Evolutionary conservation across 2,113 vertebrate genomes (phyloP).

Genomic region (Mionectes macconnelli): DNA sequence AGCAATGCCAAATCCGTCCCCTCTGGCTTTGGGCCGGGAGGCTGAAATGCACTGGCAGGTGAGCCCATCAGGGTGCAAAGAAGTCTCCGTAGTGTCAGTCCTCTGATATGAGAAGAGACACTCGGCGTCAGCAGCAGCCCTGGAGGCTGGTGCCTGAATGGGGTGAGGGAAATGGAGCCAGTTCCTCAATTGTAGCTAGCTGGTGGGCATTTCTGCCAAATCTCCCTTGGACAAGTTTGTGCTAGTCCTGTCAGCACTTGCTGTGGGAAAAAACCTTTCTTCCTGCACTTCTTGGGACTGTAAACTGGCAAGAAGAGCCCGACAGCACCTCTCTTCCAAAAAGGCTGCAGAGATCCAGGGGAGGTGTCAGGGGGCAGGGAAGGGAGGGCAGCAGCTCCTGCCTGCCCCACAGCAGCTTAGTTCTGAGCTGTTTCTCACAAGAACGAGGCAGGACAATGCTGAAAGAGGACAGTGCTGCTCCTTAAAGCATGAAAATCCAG

Average conservation of each 20-base stretch:
- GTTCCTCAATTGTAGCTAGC: neutral
- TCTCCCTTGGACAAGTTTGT: neutral
- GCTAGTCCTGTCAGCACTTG: conserved; percentile 8
- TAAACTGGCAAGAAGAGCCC: neutral
- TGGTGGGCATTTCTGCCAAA: conserved; percentile 31
- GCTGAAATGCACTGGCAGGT: neutral
- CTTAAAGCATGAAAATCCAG: neutral
- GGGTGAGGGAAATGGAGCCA: neutral
- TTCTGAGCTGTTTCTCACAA: neutral
- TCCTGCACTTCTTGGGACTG: neutral
- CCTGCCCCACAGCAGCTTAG: neutral
- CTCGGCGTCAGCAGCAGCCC: neutral
- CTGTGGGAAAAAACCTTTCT: conserved; percentile 33
- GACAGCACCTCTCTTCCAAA: neutral
- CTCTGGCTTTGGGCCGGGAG: neutral
- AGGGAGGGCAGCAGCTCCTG: neutral
- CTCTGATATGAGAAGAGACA: accelerated
- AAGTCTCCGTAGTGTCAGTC: neutral
- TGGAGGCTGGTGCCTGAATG: neutral
- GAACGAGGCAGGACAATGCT: neutral
- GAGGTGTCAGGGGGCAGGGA: neutral
- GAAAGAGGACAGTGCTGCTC: neutral
- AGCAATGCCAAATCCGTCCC: neutral
- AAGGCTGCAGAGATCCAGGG: neutral
- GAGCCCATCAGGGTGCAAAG: neutral